Base-by-base conservation (phyloP, 1,140 invertebrate species). In the Lordiphosa mommai region DNA sequence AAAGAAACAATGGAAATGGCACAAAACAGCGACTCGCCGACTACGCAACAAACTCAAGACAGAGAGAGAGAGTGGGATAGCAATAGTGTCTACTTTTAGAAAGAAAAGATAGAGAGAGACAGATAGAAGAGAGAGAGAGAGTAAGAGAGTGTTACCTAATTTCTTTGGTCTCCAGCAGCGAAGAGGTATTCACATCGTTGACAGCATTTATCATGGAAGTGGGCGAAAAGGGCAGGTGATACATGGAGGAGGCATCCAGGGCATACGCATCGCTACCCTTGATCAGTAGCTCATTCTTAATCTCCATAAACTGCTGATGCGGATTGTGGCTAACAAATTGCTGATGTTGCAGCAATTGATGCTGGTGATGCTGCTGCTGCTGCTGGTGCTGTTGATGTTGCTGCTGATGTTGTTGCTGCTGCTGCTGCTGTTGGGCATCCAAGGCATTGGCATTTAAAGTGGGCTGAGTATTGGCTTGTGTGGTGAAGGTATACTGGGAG, bases 161-260 rank as follows among this genome's bases (percentile, higher is more conserved):
- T 71, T 88, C 86, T 88, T 88, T 88, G 86, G 86, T 88, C 70
- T 88, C 86, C 77, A 88, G 68, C 66, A 88, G 66, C 8, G 86
- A 88, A 43, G 77, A 80, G 20, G 55, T 84, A 40, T 88, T 88
- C 41, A 88, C 86, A 57, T 88, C 86, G 57, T 86, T 88, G 12
- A 88, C 86, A 47, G 86, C 77, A 63, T 88, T 88, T 27, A 88
- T 88, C 86, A 88, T 88, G 40, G 86, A 88, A 1, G 77, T 88
- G 29, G 86, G 86, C 68, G 86, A 88, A 66, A 88, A 88, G 47
- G 86, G 86, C 66, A 88, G 71, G 59, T 88, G 86, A 61, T 88
- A 88, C 86, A 88, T 88, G 48, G 82, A 86, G 49, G 72, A 49
- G 47, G 86, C 61, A 44, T 88, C 86, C 76, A 88, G 57, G 36